These are phyloP conservation scores for Tipula lateralis DNA, from an alignment of 2,888 invertebrate species.

Conservation along the genomic window DNA sequence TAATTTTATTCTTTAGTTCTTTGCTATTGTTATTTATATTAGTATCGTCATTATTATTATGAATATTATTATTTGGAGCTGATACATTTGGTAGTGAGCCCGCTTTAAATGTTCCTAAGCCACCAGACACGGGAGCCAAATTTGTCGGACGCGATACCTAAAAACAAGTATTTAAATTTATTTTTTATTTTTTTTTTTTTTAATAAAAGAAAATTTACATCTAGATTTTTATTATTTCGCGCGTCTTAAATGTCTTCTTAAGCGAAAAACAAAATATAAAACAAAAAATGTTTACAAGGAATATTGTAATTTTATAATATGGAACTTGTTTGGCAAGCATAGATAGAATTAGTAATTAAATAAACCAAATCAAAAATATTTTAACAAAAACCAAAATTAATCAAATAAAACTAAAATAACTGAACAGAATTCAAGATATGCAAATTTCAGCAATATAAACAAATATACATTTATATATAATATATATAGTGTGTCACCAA, in stretches of 20 bases:
- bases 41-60: neutral
- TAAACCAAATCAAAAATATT: neutral
- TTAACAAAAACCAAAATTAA: neutral
- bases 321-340: neutral
- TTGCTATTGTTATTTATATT: neutral
- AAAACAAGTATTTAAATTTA: neutral
- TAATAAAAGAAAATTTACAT: neutral
- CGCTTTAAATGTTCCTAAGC: slow-evolving; percentile 33
- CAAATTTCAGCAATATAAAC: neutral
- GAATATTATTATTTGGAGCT: slow-evolving; percentile 30
- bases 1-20: neutral
- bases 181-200: neutral
- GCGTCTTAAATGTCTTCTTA: neutral
- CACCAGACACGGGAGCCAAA: slow-evolving; percentile 14
- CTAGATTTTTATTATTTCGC: neutral
- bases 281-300: neutral
- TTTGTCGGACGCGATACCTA: slow-evolving; percentile 27
- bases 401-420: neutral
- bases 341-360: neutral
- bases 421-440: neutral
- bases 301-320: neutral
- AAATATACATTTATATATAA: neutral
- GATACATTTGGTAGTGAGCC: slow-evolving; percentile 34
- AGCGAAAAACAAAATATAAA: neutral
- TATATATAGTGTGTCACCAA: neutral